Percentiles rank a stretch among this genome's conserved stretches.
These are phyloP conservation scores for Novumbra hubbsi DNA, from an alignment of 2,797 vertebrate genomes.

Conservation along the genomic window DNA sequence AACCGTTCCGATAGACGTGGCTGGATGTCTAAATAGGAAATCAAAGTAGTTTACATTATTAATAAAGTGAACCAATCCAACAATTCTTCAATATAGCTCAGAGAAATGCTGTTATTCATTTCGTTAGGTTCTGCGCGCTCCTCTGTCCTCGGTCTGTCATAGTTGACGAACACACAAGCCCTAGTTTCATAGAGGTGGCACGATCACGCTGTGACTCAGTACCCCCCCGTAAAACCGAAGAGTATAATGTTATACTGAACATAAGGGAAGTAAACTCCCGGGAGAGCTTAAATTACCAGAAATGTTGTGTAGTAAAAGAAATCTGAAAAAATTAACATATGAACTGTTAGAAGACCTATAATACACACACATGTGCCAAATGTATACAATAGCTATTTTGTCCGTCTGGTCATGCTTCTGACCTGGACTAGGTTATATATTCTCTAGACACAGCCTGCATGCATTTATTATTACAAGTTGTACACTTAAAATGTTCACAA, in stretches of 20 bases:
- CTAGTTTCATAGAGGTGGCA: slow-evolving; percentile 13
- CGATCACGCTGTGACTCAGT: slow-evolving; percentile 21
- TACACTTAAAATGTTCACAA: no score
- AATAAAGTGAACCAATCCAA: background rate
- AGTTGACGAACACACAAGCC: slow-evolving; percentile 12
- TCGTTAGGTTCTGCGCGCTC: slow-evolving; percentile 4
- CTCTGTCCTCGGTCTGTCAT: slow-evolving; percentile 25
- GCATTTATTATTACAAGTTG: no score
- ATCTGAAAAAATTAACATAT: background rate
- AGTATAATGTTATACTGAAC: slow-evolving; percentile 3
- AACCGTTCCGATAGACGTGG: background rate
- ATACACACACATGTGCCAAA: background rate
- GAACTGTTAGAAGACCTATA: background rate
- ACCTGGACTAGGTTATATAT: no score
- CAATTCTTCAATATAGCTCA: slow-evolving; percentile 1
- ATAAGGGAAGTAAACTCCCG: slow-evolving; percentile 8
- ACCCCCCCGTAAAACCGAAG: slow-evolving; percentile 3
- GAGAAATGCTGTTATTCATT: background rate
- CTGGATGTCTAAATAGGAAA: background rate
- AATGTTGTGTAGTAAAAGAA: background rate
- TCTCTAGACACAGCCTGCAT: no score
- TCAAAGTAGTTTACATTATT: background rate
- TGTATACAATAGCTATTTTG: background rate
- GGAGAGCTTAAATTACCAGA: slow-evolving; percentile 11
- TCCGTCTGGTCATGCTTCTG: no score